Percentiles rank a stretch among this genome's conserved stretches.
These are phyloP conservation scores for Cosmia trapezina DNA, from an alignment of 2,888 invertebrate species.

Conservation along the genomic window DNA sequence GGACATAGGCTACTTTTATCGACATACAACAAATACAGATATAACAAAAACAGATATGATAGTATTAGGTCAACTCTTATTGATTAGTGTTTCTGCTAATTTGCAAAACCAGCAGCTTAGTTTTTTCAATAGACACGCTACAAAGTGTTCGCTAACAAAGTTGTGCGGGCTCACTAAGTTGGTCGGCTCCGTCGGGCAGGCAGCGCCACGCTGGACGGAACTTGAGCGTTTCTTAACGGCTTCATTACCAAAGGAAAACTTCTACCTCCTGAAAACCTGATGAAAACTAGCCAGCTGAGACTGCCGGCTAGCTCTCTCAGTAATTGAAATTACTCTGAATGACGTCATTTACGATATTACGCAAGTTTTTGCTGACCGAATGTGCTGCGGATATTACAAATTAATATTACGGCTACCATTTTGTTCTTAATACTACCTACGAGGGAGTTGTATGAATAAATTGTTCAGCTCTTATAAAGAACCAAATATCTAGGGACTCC, in stretches of 20 bases:
- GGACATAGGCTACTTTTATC: too few species aligned
- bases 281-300: conserved; percentile 67
- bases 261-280: conserved; percentile 62
- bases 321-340: conserved; percentile 54
- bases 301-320: conserved; percentile 38
- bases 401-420: conserved; percentile 27
- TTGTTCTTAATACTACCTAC: conserved; percentile 6
- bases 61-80: neutral
- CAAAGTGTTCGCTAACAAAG: conserved; percentile 70
- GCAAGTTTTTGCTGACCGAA: conserved; percentile 23
- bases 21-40: too few species aligned
- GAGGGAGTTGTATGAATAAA: conserved; percentile 17
- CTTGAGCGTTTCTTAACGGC: conserved; percentile 68
- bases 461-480: conserved; percentile 14
- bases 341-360: conserved; percentile 24
- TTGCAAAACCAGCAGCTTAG: conserved; percentile 38
- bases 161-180: conserved; percentile 61
- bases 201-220: conserved; percentile 59
- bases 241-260: conserved; percentile 72
- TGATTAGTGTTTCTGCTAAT: conserved; percentile 19
- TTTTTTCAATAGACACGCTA: conserved; percentile 63
- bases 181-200: conserved; percentile 35
- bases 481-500: conserved; percentile 14
- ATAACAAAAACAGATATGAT: too few species aligned
- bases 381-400: conserved; percentile 11